phyloP scores from a whole-genome alignment of 2,888 invertebrate genomes.

The Stenurella melanura region DNA sequence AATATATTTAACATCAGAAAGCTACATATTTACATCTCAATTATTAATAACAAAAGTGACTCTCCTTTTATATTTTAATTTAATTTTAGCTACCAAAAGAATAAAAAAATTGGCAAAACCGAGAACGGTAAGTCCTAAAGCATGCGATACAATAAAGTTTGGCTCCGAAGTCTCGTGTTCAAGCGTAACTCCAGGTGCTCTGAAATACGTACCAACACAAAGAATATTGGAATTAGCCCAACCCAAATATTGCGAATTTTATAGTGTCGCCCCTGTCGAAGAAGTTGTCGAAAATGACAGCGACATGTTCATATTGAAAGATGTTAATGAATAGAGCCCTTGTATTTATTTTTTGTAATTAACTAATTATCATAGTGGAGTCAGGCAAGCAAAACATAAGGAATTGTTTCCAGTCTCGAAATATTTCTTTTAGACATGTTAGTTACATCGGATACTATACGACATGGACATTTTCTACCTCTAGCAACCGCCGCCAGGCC shows the following conservation, averaged over 20 bases:
- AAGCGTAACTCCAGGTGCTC: constrained; percentile 65
- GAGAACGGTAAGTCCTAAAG: constrained; percentile 58
- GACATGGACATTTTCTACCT: no score
- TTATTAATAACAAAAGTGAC: neutral
- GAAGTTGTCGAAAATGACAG: neutral
- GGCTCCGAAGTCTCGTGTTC: neutral
- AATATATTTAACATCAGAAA: no score
- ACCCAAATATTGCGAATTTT: constrained; percentile 60
- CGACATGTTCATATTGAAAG: neutral
- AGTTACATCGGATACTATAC: no score
- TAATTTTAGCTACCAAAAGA: constrained; percentile 30
- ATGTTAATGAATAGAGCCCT: neutral
- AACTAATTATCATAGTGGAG: neutral
- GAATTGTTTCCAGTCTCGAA: no score
- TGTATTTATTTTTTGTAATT: neutral
- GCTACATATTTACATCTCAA: neutral
- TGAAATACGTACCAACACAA: constrained; percentile 73
- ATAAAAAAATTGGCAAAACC: constrained; percentile 28
- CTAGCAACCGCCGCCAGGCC: no score
- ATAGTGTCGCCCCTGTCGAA: neutral
- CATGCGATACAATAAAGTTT: constrained; percentile 68
- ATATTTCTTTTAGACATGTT: no score
- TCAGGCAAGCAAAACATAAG: no score
- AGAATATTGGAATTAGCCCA: constrained; percentile 74
- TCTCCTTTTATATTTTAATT: neutral